A percentile compares a stretch with the other conserved stretches of the same genome.
Evolutionary conservation across 1,140 invertebrate species (phyloP).

Genomic region (Ptiloglossa arizonensis): DNA sequence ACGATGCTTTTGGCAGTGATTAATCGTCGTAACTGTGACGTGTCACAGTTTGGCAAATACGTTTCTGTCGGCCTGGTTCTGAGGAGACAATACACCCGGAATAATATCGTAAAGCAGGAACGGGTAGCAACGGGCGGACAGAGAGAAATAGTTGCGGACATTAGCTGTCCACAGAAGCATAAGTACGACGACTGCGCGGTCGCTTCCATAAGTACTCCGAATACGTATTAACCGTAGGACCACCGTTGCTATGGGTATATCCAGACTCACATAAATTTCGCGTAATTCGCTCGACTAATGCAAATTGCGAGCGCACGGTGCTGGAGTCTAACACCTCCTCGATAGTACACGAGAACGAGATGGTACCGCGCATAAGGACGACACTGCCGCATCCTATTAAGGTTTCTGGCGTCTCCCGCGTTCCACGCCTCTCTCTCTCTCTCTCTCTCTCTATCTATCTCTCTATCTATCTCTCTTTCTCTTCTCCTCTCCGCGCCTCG

Average conservation of each 20-base stretch:
- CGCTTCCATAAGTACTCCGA: slow-evolving; percentile 67
- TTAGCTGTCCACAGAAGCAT: slow-evolving; percentile 73
- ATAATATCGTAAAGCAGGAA: slow-evolving; percentile 66
- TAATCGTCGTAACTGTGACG: slow-evolving; percentile 44
- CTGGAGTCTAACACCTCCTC: slow-evolving; percentile 59
- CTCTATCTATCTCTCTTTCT: too few relatives aligned
- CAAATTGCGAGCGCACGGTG: slow-evolving; percentile 68
- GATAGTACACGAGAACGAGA: slow-evolving; percentile 57
- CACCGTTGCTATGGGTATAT: slow-evolving; percentile 56
- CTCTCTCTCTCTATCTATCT: background rate
- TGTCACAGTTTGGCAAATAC: slow-evolving; percentile 59
- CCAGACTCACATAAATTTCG: slow-evolving; percentile 75
- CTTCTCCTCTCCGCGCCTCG: too few relatives aligned
- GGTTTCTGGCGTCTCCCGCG: slow-evolving; percentile 34
- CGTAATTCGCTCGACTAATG: slow-evolving; percentile 77
- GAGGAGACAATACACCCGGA: slow-evolving; percentile 55
- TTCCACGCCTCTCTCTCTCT: background rate
- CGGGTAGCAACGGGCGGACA: slow-evolving; percentile 34
- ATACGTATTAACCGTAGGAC: slow-evolving; percentile 66
- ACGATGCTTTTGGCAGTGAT: slow-evolving; percentile 45
- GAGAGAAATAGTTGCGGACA: slow-evolving; percentile 74
- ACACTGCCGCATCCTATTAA: slow-evolving; percentile 62
- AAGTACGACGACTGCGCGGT: slow-evolving; percentile 63
- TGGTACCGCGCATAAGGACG: slow-evolving; percentile 52
- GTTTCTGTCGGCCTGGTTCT: slow-evolving; percentile 19